These are phyloP conservation scores for Coranthus polyacanthus DNA, from an alignment of 2,797 vertebrate genomes.

Conservation along the genomic window DNA sequence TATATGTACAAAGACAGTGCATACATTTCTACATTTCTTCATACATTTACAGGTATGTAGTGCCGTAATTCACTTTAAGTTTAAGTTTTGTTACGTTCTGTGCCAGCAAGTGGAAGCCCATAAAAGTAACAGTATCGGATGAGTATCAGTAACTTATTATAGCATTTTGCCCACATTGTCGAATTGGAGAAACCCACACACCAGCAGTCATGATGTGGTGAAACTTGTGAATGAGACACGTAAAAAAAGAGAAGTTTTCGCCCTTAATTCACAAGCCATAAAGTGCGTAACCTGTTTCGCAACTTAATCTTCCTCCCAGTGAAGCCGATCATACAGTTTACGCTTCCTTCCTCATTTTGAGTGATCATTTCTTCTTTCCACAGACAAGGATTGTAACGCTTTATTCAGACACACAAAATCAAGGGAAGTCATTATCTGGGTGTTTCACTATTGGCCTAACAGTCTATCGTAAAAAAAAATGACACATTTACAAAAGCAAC, in stretches of 20 bases:
- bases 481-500: not conserved
- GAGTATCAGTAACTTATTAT: not conserved
- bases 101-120: conserved; percentile 14
- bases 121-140: conserved; percentile 24
- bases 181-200: conserved; percentile 1
- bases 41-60: no score
- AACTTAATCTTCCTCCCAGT: conserved; percentile 1
- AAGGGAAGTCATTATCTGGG: conserved; percentile 8
- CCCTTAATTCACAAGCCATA: no score
- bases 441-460: not conserved
- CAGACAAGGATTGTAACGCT: not conserved
- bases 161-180: not conserved
- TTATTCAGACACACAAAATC: conserved; percentile 9
- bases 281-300: not conserved
- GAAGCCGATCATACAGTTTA: not conserved
- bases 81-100: conserved; percentile 16
- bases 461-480: not conserved
- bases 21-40: no score
- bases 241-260: conserved; percentile 5
- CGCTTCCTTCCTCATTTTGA: conserved; percentile 57
- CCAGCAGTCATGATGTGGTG: no score
- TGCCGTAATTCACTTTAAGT: no score
- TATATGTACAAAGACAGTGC: no score
- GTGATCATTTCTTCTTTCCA: conserved; percentile 53
- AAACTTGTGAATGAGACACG: not conserved